Evolutionary conservation across 2,888 invertebrate species (phyloP).

Genomic region (Apoderus coryli): DNA sequence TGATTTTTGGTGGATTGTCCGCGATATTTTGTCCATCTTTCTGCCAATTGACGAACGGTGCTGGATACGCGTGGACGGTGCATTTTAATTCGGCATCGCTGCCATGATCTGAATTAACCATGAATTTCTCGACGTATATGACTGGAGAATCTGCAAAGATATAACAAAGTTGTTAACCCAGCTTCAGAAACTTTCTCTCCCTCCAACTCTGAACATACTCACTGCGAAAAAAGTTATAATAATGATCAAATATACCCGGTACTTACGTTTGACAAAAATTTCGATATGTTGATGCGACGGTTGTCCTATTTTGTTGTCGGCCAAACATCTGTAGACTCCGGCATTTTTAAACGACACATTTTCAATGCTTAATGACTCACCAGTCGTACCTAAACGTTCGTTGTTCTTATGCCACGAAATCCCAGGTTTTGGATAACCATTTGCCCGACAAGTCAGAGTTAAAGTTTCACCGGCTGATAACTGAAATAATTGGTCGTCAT

Average conservation of each 20-base stretch:
- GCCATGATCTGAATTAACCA: constrained; percentile 31
- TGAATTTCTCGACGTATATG: constrained; percentile 30
- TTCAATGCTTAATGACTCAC: constrained; percentile 27
- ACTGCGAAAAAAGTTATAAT: no score
- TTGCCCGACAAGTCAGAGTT: constrained; percentile 30
- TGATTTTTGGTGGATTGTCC: constrained; percentile 13
- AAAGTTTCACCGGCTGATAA: constrained; percentile 29
- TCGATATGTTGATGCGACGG: constrained; percentile 27
- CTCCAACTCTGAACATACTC: no score
- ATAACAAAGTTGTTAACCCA: constrained; percentile 1
- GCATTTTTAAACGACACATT: constrained; percentile 26
- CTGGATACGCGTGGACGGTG: constrained; percentile 32
- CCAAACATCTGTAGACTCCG: constrained; percentile 35
- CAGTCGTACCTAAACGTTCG: constrained; percentile 21
- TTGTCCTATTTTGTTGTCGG: constrained; percentile 30
- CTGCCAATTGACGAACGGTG: constrained; percentile 28
- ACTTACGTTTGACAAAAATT: constrained; percentile 30
- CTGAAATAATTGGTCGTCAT: constrained; percentile 19
- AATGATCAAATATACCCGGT: neutral
- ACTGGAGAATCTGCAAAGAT: constrained; percentile 31
- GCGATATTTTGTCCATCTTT: constrained; percentile 25
- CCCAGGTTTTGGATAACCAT: constrained; percentile 32
- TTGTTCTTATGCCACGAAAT: constrained; percentile 30
- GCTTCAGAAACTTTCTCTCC: no score
- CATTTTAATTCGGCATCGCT: constrained; percentile 32